Evolutionary conservation across 2,113 vertebrate species (phyloP), one percentile per base, ranked within the genome.

Genomic region (Cebus imitator): DNA sequence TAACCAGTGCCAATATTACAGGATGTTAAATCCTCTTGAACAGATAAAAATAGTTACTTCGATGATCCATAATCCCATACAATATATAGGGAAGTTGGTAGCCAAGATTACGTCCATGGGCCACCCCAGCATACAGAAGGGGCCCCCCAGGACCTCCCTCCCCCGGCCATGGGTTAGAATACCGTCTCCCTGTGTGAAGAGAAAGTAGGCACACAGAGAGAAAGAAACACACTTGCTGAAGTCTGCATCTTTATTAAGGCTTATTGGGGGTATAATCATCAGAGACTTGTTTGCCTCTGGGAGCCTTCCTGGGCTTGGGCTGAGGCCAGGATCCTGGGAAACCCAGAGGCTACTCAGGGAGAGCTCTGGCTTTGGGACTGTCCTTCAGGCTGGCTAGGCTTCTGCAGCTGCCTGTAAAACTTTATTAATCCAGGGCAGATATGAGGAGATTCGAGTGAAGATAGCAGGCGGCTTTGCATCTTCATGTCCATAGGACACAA

Each of bases 351-450:
- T 61, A 27, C 11, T 20, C 48, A 80, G 78, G 40, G 72, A 50
- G 27, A 70, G 37, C 50, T 64, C 48, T 35, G 55, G 20, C 50
- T 55, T 81, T 76, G n/a, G 45, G n/a, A n/a, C 45, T 61, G 16
- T 89, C 30, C 32, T 3, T 64, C 35, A 30, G 27, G 21, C 43
- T 92, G 84, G n/a, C 17, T 43, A 57, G 52, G 23, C 35, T 87
- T 79, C 48, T 37, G 50, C 13, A 30, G 58, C 68, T 95, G 70
- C 23, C 82, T 1, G 2, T 40, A 95, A 35, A 23, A 94, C 68
- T 84, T 57, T 2, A 1, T 97, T 73, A 81, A 96, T 97, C 96
- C 96, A 97, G 55, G 87, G n/a, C 21, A 91, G 6, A 57, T 94
- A 96, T 1, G 50, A 0, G 25, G 90, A 73, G 88, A 98, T 83